Evolutionary conservation across 2,797 vertebrate species (phyloP), one percentile per base, ranked within the genome.

Genomic region (Xenentodon cancila): DNA sequence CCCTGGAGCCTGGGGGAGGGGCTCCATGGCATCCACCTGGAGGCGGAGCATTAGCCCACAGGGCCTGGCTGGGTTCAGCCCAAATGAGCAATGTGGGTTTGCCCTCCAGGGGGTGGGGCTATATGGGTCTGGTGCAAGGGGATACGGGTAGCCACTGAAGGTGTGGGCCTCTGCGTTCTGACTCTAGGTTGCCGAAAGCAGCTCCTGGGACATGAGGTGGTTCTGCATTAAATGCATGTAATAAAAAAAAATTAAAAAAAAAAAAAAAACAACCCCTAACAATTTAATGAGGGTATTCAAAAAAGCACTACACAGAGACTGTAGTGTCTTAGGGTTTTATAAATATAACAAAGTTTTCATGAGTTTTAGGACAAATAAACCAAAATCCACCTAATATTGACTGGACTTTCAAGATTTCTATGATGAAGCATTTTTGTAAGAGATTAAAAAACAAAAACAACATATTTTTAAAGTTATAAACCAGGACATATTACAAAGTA

Each of bases 391-490:
- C 44, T 0, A n/a, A 57, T 60, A 55, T 44, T 22, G 55, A 66
- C 32, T 11, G 1, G 53, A 25, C 68, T 63, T 30, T 3, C 30
- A 53, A 82, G 73, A n/a, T n/a, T n/a, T n/a, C n/a, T n/a, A n/a
- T n/a, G n/a, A n/a, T n/a, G n/a, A n/a, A n/a, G n/a, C n/a, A n/a
- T n/a, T n/a, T n/a, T n/a, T n/a, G n/a, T n/a, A n/a, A n/a, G n/a
- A n/a, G n/a, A n/a, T n/a, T n/a, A 77, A 66, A 82, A 83, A 77
- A 72, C 82, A 9, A 44, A 2, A 27, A 77, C 45, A 25, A 25
- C 3, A 25, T 25, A 68, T 73, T 61, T 75, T 68, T 1, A 84
- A 87, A 73, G 67, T 65, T 83, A 89, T 82, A 86, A 75, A 86
- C 50, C 64, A 21, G 1, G 56, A 73, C 59, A 46, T 53, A 48